These are phyloP conservation scores for Hyposoter didymator DNA, from an alignment of 2,888 invertebrate species.

Conservation along the genomic window DNA sequence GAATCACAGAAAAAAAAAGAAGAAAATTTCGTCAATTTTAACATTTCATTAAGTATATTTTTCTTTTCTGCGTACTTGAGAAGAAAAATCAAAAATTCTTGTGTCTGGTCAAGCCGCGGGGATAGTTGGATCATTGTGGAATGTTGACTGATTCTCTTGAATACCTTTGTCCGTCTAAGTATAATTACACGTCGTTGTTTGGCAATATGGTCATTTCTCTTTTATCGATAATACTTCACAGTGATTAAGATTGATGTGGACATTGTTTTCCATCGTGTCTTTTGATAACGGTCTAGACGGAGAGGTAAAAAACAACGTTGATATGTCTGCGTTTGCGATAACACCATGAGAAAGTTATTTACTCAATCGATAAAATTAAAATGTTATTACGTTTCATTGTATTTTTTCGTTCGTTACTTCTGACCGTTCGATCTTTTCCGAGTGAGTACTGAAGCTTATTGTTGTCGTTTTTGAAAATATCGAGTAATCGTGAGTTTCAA, in stretches of 20 bases:
- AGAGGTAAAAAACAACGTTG: neutral
- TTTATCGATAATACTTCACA: neutral
- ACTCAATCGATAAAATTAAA: neutral
- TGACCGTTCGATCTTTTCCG: neutral
- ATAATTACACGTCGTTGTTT: neutral
- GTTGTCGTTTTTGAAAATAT: neutral
- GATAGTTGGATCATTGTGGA: neutral
- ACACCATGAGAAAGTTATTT: neutral
- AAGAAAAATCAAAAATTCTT: too few relatives aligned
- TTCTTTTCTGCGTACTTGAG: too few relatives aligned
- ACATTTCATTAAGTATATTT: too few relatives aligned
- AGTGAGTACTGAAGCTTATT: neutral
- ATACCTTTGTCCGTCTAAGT: neutral
- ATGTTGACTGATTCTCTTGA: neutral
- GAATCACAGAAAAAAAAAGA: too few relatives aligned
- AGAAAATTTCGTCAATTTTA: too few relatives aligned
- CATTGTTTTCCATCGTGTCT: too few relatives aligned
- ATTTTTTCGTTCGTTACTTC: neutral
- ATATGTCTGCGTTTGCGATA: conserved; percentile 6
- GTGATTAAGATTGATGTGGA: neutral
- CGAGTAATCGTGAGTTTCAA: neutral
- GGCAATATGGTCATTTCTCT: neutral
- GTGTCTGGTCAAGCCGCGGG: too few relatives aligned
- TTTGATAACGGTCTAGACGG: conserved; percentile 1
- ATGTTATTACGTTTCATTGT: neutral